These are phyloP conservation scores for Pogonocichla stellata DNA, from an alignment of 2,113 vertebrate species.

Conservation along the genomic window DNA sequence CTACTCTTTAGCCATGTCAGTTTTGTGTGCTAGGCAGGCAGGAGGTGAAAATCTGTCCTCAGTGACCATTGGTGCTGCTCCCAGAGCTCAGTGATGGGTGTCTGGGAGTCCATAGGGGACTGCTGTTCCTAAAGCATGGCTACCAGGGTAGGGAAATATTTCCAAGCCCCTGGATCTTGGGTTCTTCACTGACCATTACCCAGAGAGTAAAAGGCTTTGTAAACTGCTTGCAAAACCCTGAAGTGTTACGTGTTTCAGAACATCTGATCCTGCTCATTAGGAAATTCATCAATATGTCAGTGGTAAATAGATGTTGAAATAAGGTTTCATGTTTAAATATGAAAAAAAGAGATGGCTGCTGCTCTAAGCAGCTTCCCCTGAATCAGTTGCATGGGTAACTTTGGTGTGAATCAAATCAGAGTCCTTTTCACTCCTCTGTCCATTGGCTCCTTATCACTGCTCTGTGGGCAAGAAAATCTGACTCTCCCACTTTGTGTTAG, in stretches of 20 bases:
- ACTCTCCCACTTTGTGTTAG: not conserved
- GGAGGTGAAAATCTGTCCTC: not conserved
- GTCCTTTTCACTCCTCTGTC: not conserved
- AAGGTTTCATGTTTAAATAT: not conserved
- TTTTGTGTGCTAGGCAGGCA: not conserved
- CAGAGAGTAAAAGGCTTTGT: not conserved
- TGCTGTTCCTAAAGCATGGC: not conserved
- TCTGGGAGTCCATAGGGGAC: not conserved
- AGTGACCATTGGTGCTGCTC: not conserved
- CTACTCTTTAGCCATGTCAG: not conserved
- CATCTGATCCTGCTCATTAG: not conserved
- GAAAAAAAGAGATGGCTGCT: not conserved
- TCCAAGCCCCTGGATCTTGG: not conserved
- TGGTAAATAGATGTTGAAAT: not conserved
- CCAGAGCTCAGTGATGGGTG: not conserved
- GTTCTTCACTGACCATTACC: not conserved
- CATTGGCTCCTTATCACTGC: not conserved
- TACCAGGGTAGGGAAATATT: not conserved
- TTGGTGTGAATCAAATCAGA: not conserved
- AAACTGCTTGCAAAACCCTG: not conserved
- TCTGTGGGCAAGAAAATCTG: not conserved
- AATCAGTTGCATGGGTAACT: not conserved
- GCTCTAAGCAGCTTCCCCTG: not conserved
- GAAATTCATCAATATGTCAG: not conserved
- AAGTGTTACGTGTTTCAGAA: accelerated